Conservation (phyloP, 1,140 invertebrate species). For the Hyposmocoma kahamanoa region DNA sequence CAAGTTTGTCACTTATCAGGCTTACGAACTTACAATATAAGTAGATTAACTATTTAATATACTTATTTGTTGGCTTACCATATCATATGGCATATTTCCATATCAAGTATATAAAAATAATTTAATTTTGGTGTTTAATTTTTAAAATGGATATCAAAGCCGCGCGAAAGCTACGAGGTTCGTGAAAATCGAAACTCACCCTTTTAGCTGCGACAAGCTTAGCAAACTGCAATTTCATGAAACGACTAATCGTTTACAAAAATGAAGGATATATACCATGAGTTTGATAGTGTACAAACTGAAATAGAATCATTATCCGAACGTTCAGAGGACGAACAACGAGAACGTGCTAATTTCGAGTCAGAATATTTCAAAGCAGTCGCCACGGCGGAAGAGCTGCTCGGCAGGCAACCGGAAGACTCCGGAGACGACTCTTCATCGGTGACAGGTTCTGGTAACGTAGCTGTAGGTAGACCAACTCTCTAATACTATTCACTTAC, state of each 20-base stretch:
- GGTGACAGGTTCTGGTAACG: slow-evolving; percentile 5
- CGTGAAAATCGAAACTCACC: neutral
- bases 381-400: neutral
- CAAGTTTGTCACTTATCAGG: too few species aligned
- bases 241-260: neutral
- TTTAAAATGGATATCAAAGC: neutral
- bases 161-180: neutral
- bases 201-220: neutral
- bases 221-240: neutral
- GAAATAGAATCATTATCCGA: slow-evolving; percentile 3
- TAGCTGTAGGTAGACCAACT: neutral
- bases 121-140: too few species aligned
- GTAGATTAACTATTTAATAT: too few species aligned
- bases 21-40: too few species aligned
- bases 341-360: slow-evolving; percentile 4
- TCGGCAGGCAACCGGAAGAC: neutral
- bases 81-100: too few species aligned
- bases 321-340: slow-evolving; percentile 7
- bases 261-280: neutral
- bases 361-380: slow-evolving; percentile 3
- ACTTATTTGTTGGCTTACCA: too few species aligned
- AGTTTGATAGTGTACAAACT: slow-evolving; percentile 5
- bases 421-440: neutral
- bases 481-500: slow-evolving; percentile 9
- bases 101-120: too few species aligned